A percentile compares a stretch with the other conserved stretches of the same genome.
Evolutionary conservation across 2,797 vertebrate genomes (phyloP).

Genomic region (Rhabdophis nuchalis): DNA sequence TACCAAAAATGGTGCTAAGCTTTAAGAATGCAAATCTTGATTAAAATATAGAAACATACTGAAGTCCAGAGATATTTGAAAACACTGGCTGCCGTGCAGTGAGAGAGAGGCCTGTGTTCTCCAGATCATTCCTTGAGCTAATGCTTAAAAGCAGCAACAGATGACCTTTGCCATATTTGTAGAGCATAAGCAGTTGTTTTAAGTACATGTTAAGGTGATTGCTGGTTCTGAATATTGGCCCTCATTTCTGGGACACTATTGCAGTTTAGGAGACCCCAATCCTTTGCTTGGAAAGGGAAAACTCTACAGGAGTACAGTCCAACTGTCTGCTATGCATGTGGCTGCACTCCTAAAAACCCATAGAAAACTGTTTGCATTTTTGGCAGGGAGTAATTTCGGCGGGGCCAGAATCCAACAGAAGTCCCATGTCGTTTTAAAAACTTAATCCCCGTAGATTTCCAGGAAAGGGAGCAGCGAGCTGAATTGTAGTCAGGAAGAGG

Average conservation of each 20-base stretch:
- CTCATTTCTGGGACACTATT: neutral
- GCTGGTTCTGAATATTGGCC: neutral
- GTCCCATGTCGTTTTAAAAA: neutral
- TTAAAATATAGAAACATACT: neutral
- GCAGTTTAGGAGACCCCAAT: neutral
- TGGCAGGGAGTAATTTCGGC: neutral
- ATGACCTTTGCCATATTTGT: neutral
- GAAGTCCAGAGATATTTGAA: neutral
- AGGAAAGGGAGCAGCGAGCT: no score
- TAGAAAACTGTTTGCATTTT: neutral
- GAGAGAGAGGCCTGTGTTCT: neutral
- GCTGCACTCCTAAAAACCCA: neutral
- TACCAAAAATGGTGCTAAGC: neutral
- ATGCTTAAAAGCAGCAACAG: neutral
- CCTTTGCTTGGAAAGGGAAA: neutral
- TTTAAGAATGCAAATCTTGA: neutral
- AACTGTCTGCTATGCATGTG: neutral
- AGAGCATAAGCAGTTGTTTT: neutral
- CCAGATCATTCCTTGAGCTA: neutral
- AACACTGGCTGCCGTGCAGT: neutral
- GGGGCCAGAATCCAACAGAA: neutral
- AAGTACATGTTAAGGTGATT: neutral
- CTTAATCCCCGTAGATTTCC: neutral
- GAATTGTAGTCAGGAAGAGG: neutral
- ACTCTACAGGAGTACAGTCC: neutral